phyloP scores from a whole-genome alignment of 37 sponge, comb jelly and placozoan genomes.

The Diacarnus erythraeanus region DNA sequence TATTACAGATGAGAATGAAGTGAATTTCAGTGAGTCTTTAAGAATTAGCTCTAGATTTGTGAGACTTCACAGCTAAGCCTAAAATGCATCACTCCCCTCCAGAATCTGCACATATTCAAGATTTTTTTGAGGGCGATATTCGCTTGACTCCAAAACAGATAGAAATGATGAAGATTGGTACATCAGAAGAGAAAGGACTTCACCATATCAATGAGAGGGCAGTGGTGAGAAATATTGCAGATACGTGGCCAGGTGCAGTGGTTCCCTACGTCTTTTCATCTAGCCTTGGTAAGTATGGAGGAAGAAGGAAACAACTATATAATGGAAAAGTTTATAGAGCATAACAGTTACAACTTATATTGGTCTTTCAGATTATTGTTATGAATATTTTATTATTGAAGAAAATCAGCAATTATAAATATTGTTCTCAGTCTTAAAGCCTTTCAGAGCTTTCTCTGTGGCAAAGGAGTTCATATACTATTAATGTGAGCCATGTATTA shows the following conservation, averaged over 20 bases:
- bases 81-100: no score
- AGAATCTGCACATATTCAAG: neutral
- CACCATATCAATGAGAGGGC: constrained; percentile 36
- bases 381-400: no score
- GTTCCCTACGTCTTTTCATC: constrained; percentile 35
- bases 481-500: no score
- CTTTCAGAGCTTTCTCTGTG: no score
- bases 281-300: constrained; percentile 21
- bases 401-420: no score
- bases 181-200: neutral
- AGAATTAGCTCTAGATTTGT: no score
- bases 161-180: constrained; percentile 6
- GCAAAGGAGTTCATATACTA: no score
- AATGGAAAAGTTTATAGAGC: no score
- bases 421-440: no score
- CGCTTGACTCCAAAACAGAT: constrained; percentile 60
- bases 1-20: neutral
- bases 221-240: constrained; percentile 4
- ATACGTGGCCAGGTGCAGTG: constrained; percentile 19
- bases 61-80: no score
- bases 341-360: no score
- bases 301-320: neutral
- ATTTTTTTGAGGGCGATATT: constrained; percentile 51
- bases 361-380: no score
- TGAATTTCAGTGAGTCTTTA: neutral